phyloP scores from a whole-genome alignment of 1,140 invertebrate species.

The Chymomyza costata region DNA sequence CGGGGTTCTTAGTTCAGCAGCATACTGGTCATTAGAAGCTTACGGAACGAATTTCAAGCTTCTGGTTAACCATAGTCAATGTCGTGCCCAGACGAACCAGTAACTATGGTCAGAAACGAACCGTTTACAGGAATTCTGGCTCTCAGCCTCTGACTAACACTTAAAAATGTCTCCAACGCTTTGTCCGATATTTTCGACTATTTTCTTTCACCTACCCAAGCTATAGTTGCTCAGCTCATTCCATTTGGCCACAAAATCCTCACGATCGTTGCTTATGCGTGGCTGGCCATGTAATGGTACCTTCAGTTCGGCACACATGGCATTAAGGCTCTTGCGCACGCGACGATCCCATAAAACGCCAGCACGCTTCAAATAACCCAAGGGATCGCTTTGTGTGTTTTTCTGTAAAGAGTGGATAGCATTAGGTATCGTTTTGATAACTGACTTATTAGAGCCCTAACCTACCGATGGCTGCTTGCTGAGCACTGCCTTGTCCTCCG shows the following conservation, averaged over 20 bases:
- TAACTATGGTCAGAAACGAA: too few species aligned
- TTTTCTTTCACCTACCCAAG: slow-evolving; percentile 81
- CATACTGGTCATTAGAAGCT: too few species aligned
- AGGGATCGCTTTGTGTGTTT: slow-evolving; percentile 76
- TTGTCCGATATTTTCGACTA: too few species aligned
- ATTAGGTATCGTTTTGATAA: too few species aligned
- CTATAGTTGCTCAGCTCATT: slow-evolving; percentile 93
- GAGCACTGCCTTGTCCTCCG: slow-evolving; percentile 36
- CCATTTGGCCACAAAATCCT: slow-evolving; percentile 91
- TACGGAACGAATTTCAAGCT: too few species aligned
- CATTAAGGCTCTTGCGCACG: slow-evolving; percentile 95
- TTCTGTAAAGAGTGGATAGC: slow-evolving; percentile 23
- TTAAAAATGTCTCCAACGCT: too few species aligned
- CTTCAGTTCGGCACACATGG: slow-evolving; percentile 93
- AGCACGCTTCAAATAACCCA: slow-evolving; percentile 85
- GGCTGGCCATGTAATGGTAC: slow-evolving; percentile 84
- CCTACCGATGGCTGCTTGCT: slow-evolving; percentile 36
- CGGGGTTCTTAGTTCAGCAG: too few species aligned
- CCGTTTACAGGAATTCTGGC: too few species aligned
- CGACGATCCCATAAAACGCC: slow-evolving; percentile 94
- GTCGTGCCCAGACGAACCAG: too few species aligned
- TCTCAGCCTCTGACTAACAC: too few species aligned
- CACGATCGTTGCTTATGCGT: slow-evolving; percentile 85
- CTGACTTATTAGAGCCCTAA: too few species aligned
- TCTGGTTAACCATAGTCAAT: too few species aligned